Evolutionary conservation across 2,113 vertebrate species (phyloP), one percentile per base, ranked within the genome.

Genomic region (Onychostruthus taczanowskii): DNA sequence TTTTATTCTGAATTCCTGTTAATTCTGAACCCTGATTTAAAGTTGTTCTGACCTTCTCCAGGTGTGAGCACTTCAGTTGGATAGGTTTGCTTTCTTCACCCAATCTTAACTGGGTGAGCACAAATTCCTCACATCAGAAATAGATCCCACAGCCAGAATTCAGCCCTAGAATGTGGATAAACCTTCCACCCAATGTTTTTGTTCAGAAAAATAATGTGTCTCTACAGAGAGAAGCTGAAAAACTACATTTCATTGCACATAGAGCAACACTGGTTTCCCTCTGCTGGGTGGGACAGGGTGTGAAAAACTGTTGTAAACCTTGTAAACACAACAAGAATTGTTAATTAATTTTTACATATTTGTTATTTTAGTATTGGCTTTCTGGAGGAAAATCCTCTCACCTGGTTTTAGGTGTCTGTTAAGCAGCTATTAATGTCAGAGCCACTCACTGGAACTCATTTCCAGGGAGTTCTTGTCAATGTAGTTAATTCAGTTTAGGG

Each of bases 101-200:
- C 28, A 13, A 10, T 24, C 23, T 46, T 30, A 62, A 19, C 33
- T 63, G 31, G 6, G 15, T 31, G 43, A 50, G 27, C 30, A 46
- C 47, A 63, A 84, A 61, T 31, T 75, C 35, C 28, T 75, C 16
- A 10, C 13, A 2, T 20, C 21, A 52, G 26, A 13, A 43, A 43
- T 1, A 43, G 35, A 67, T 31, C 20, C 17, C 47, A 11, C 28
- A 53, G 20, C 9, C 0, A 7, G 37, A 53, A 49, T 66, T 91
- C 59, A 64, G 9, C 21, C 17, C 28, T 5, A 5, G 0, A 46
- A 52, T 1, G 1, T 49, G n/a, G 23, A 20, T 55, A 77, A 90
- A 26, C 9, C 20, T 84, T 70, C 39, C 23, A 33, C 24, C 4
- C 31, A 16, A 0, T 0, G 1, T 10, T 39, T 28, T 31, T 30